Evolutionary conservation across 2,113 vertebrate genomes (phyloP), one percentile per base, ranked within the genome.

Genomic region (Lophius piscatorius): DNA sequence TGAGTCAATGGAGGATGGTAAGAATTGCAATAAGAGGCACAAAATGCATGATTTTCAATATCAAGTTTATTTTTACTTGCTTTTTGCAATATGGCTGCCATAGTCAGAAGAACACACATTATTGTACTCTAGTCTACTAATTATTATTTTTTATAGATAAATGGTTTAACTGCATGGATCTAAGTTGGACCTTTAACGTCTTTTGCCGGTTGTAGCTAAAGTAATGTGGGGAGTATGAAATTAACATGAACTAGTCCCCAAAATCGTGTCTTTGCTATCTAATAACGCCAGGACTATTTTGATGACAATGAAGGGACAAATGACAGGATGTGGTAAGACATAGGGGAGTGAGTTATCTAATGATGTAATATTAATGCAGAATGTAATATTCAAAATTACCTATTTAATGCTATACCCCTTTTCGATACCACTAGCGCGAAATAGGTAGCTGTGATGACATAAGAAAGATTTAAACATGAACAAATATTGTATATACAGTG

Each of bases 51-150:
- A 55, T 16, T 70, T 52, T 44, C 52, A 44, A 61, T 80, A 76
- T 87, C 65, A 82, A 88, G 47, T 58, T 63, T 56, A 49, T 16
- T 67, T 81, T 72, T 61, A 65, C 41, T 76, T 66, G 34, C 34
- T 70, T 65, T 84, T 78, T 42, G 1, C 23, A 71, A 76, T 44
- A 48, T 57, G 48, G 46, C 56, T 75, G 60, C 72, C 61, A 79
- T 28, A 74, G 73, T 73, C 49, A 58, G 50, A 54, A 77, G 31
- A 70, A 55, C 39, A 60, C 65, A 65, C 73, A 35, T 76, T 50
- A 66, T 71, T 52, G 40, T 29, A 52, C 74, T 63, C 42, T 38
- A 48, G 38, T 50, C 81, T n/a, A n/a, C 66, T 74, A 79, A 77
- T 80, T 70, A 70, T 61, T 50, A 76, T 36, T 7, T 9, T 28